Evolutionary conservation across 2,888 invertebrate genomes (phyloP).

Genomic region (Aphrophora alni): DNA sequence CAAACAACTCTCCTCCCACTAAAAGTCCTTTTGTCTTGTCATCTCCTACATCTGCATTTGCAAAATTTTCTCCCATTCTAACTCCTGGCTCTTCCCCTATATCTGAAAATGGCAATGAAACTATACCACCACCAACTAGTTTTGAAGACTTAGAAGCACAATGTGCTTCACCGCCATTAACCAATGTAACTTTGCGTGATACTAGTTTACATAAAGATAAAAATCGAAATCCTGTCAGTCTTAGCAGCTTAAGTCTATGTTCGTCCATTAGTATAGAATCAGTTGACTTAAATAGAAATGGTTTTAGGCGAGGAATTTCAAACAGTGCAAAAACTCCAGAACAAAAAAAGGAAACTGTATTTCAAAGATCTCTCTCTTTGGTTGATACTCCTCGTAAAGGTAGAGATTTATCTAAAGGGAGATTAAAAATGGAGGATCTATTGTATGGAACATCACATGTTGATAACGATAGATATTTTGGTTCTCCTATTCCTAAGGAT

Average conservation of each 20-base stretch:
- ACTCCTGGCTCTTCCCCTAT: constrained; percentile 25
- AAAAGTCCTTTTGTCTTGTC: constrained; percentile 53
- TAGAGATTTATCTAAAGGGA: constrained; percentile 37
- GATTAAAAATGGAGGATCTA: constrained; percentile 48
- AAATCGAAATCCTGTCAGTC: constrained; percentile 45
- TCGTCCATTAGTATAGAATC: constrained; percentile 51
- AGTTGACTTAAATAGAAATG: constrained; percentile 45
- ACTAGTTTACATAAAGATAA: constrained; percentile 30
- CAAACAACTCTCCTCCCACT: constrained; percentile 53
- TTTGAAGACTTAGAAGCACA: constrained; percentile 22
- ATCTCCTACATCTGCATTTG: constrained; percentile 57
- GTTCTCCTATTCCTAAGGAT: constrained; percentile 16
- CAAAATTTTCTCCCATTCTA: constrained; percentile 45
- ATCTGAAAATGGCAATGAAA: constrained; percentile 37
- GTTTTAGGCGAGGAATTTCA: constrained; percentile 24
- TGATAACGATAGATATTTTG: constrained; percentile 32
- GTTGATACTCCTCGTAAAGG: constrained; percentile 39
- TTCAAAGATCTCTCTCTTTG: constrained; percentile 43
- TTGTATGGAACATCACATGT: constrained; percentile 39
- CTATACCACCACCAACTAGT: constrained; percentile 25
- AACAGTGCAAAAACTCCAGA: constrained; percentile 32
- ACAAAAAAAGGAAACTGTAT: constrained; percentile 31
- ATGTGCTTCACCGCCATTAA: constrained; percentile 18
- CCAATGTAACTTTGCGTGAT: constrained; percentile 4
- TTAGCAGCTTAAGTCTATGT: constrained; percentile 52